These are phyloP conservation scores for Pelochelys cantorii DNA, from an alignment of 2,797 vertebrate species.

Conservation along the genomic window DNA sequence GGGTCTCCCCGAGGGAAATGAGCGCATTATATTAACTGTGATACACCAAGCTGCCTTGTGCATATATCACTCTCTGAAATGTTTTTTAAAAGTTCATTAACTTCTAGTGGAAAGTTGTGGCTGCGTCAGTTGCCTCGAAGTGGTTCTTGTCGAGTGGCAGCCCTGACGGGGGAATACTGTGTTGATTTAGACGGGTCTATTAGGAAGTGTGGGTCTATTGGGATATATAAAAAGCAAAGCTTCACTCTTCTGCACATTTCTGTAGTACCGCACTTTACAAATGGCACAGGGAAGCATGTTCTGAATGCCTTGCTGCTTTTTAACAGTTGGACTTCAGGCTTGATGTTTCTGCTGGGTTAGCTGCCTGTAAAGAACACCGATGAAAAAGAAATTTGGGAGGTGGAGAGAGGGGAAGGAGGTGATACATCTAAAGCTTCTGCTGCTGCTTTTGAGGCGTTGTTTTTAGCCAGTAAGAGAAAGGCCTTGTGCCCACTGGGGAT, in stretches of 20 bases:
- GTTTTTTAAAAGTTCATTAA: slow-evolving; percentile 76
- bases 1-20: slow-evolving; percentile 33
- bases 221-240: slow-evolving; percentile 68
- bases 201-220: slow-evolving; percentile 66
- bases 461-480: slow-evolving; percentile 22
- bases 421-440: slow-evolving; percentile 11
- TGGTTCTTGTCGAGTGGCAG: slow-evolving; percentile 53
- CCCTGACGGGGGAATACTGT: slow-evolving; percentile 63
- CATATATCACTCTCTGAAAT: slow-evolving; percentile 60
- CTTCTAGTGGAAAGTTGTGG: slow-evolving; percentile 67
- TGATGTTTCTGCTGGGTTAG: slow-evolving; percentile 74
- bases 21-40: slow-evolving; percentile 17
- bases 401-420: slow-evolving; percentile 22
- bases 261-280: slow-evolving; percentile 68
- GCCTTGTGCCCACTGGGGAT: slow-evolving; percentile 20
- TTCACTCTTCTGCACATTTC: slow-evolving; percentile 65
- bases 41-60: slow-evolving; percentile 12
- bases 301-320: slow-evolving; percentile 59
- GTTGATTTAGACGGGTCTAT: slow-evolving; percentile 73
- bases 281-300: slow-evolving; percentile 51
- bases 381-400: slow-evolving; percentile 49
- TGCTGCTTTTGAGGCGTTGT: slow-evolving; percentile 33
- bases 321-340: slow-evolving; percentile 69
- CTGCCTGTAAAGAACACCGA: slow-evolving; percentile 74
- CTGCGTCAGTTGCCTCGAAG: slow-evolving; percentile 53